Evolutionary conservation across 2,113 vertebrate genomes (phyloP), one percentile per base, ranked within the genome.

Genomic region (Myiopsitta monachus): DNA sequence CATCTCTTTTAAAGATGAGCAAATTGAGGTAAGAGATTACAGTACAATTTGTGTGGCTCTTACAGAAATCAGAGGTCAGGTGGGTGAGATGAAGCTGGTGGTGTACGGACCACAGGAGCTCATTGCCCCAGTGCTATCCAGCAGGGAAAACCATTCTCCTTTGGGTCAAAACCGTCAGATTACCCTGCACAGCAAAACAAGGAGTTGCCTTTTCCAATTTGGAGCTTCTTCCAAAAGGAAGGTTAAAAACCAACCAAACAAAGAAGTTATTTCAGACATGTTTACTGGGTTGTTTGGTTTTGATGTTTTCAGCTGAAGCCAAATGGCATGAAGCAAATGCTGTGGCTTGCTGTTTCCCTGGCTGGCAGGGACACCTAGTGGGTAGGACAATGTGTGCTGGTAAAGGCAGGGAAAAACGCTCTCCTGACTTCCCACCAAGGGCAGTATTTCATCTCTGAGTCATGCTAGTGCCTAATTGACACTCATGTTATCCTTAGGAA

Each of bases 301-400:
- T 23, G 54, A 24, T 77, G 43, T 59, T 92, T 75, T 66, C 74
- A 82, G 51, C 79, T 9, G 33, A 91, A 49, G 76, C 59, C 87
- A 78, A 83, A 64, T 43, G 64, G 67, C 76, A 72, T 0, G 22
- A 47, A 68, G 89, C 39, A 27, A 62, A 41, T 1, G 17, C 90
- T 94, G 62, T 6, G 0, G 41, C 0, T 0, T 7, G 80, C 43
- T 4, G 75, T 94, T 97, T 93, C 57, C 64, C 86, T 92, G 91
- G 90, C 93, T 92, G 94, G 90, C 83, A 94, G 96, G 96, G 96
- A 94, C 97, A 96, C 77, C 96, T 96, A 96, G 96, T 76, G 96
- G 96, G 95, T 75, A 93, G 87, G 92, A 76, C 61, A 80, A 72
- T 3, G 67, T 23, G 61, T 83, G 91, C 87, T 23, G 41, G 62